Percentiles rank a stretch among this genome's conserved stretches.
phyloP scores from a whole-genome alignment of 2,888 invertebrate genomes.

The Sialis lutaria region DNA sequence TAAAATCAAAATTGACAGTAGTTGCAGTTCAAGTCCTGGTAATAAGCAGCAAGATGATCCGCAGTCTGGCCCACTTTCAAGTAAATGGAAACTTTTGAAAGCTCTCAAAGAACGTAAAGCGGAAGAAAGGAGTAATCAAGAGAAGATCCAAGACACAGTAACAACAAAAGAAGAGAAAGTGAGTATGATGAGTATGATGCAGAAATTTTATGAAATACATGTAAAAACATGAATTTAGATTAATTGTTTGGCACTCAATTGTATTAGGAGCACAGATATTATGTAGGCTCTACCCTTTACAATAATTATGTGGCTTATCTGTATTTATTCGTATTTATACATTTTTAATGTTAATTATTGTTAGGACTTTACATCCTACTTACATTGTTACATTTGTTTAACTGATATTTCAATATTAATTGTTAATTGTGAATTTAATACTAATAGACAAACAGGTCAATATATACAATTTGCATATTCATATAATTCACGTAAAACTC shows the following conservation, averaged over 20 bases:
- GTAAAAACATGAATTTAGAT: conserved; percentile 33
- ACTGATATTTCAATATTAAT: too few species aligned
- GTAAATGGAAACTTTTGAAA: conserved; percentile 82
- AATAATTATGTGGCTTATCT: conserved; percentile 5
- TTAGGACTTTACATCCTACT: too few species aligned
- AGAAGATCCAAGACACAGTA: conserved; percentile 40
- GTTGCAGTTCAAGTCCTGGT: conserved; percentile 20
- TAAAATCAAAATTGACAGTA: conserved; percentile 30
- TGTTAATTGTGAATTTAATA: too few species aligned
- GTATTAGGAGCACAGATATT: background rate
- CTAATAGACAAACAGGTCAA: too few species aligned
- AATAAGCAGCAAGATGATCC: conserved; percentile 20
- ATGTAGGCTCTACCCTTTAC: conserved; percentile 1
- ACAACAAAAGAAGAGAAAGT: conserved; percentile 54
- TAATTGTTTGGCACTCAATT: background rate
- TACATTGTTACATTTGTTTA: too few species aligned
- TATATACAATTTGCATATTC: too few species aligned
- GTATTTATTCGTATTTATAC: background rate
- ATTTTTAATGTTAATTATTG: too few species aligned
- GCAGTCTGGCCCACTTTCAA: conserved; percentile 39
- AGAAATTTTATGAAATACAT: conserved; percentile 48
- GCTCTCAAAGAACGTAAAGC: conserved; percentile 79
- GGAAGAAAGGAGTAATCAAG: conserved; percentile 62
- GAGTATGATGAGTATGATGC: conserved; percentile 45
- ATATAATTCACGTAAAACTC: too few species aligned